Conservation (phyloP, 2,797 vertebrate genomes). For the Sebastes itinus region DNA sequence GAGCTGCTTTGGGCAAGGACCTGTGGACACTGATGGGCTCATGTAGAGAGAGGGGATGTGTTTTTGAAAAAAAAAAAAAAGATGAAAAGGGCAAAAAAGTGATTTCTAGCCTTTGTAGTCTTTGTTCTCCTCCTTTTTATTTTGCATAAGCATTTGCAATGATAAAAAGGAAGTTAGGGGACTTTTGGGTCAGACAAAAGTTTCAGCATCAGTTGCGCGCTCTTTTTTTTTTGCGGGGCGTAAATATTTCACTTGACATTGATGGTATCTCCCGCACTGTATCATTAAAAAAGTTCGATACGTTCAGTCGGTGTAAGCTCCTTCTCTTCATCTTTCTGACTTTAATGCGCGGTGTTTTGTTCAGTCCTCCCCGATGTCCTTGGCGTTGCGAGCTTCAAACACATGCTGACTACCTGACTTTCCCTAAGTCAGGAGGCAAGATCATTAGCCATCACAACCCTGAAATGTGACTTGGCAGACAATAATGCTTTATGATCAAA, state of each 20-base stretch:
- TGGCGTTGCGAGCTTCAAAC: conserved; percentile 83
- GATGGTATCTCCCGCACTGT: conserved; percentile 55
- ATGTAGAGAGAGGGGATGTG: conserved; percentile 17
- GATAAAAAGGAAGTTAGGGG: conserved; percentile 60
- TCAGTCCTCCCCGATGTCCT: conserved; percentile 81
- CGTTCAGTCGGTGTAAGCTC: conserved; percentile 58
- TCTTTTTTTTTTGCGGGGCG: conserved; percentile 17
- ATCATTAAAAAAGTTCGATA: conserved; percentile 84
- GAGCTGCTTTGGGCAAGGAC: conserved; percentile 69
- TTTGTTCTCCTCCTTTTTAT: conserved; percentile 46
- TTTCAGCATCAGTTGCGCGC: conserved; percentile 39
- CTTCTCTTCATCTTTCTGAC: conserved; percentile 76
- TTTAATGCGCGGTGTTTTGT: conserved; percentile 79
- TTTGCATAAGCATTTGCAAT: conserved; percentile 54
- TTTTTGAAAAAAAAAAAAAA: conserved; percentile 26
- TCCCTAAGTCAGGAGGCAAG: conserved; percentile 83
- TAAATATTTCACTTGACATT: conserved; percentile 74
- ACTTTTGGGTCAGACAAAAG: conserved; percentile 60
- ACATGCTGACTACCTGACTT: conserved; percentile 88
- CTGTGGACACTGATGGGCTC: conserved; percentile 52
- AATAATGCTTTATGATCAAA: conserved; percentile 89
- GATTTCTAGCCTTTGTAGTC: conserved; percentile 62
- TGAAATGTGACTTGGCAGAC: conserved; percentile 88
- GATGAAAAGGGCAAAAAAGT: conserved; percentile 60
- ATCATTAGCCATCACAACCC: conserved; percentile 88